These are phyloP conservation scores for Goniozus legneri DNA, from an alignment of 1,140 invertebrate genomes.

Conservation along the genomic window DNA sequence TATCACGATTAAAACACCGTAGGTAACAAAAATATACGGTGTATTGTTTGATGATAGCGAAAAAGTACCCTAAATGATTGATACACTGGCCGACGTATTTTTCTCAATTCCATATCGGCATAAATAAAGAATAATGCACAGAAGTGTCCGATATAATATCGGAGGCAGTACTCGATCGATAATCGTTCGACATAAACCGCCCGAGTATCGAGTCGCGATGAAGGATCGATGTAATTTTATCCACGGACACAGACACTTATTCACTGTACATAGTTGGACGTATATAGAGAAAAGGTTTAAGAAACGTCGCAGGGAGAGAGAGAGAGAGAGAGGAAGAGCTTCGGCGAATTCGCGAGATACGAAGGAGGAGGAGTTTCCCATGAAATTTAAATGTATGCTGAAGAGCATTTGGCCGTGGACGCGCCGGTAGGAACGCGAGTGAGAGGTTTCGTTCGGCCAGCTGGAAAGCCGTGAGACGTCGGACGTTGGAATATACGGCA, in stretches of 20 bases:
- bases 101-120: too few relatives aligned
- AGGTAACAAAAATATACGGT: too few relatives aligned
- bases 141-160: too few relatives aligned
- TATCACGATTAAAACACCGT: too few relatives aligned
- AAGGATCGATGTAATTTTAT: conserved; percentile 19
- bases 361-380: conserved; percentile 31
- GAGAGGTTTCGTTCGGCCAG: conserved; percentile 8
- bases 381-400: conserved; percentile 44
- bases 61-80: too few relatives aligned
- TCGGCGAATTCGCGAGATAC: conserved; percentile 19
- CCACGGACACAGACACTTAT: conserved; percentile 10
- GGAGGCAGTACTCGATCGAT: conserved; percentile 21
- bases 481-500: too few relatives aligned
- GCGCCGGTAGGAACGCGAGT: too few relatives aligned
- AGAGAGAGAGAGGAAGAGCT: background rate
- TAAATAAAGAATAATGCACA: too few relatives aligned
- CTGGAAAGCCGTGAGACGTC: conserved; percentile 11
- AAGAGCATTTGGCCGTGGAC: conserved; percentile 30
- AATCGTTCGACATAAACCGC: conserved; percentile 11
- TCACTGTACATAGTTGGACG: conserved; percentile 9
- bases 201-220: conserved; percentile 12
- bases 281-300: conserved; percentile 12
- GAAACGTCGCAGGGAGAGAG: background rate
- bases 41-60: too few relatives aligned
- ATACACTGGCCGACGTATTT: too few relatives aligned